phyloP scores from a whole-genome alignment of 2,797 vertebrate genomes.

The Emys orbicularis region DNA sequence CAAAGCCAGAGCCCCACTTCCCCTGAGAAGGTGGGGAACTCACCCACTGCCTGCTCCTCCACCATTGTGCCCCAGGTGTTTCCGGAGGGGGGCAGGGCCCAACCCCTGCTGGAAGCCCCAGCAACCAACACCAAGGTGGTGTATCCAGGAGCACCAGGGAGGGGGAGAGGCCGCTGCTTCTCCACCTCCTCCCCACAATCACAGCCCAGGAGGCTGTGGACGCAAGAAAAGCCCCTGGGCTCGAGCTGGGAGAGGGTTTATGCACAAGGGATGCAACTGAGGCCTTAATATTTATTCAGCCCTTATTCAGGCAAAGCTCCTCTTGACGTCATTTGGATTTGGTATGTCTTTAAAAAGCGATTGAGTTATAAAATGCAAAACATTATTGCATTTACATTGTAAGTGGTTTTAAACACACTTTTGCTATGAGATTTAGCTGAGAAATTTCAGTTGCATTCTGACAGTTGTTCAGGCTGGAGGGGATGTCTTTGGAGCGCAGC shows the following conservation, averaged over 20 bases:
- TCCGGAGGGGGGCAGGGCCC: no score
- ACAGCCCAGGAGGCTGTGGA: no score
- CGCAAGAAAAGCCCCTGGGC: not conserved
- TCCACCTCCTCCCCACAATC: no score
- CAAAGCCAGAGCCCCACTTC: no score
- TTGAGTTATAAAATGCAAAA: not conserved
- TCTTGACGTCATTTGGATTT: not conserved
- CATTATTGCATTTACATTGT: rapidly evolving
- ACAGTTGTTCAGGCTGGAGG: rapidly evolving
- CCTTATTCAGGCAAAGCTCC: not conserved
- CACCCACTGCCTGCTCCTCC: no score
- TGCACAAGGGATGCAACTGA: not conserved
- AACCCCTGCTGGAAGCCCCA: no score
- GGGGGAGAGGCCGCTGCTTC: no score
- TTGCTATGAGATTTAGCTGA: not conserved
- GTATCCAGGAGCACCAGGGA: no score
- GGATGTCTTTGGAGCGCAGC: rapidly evolving
- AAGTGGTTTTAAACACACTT: not conserved
- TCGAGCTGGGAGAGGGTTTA: not conserved
- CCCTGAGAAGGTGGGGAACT: no score
- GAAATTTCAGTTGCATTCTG: rapidly evolving
- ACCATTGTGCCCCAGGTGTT: no score
- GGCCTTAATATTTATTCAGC: not conserved
- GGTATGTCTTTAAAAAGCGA: not conserved
- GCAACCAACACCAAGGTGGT: no score